Percentiles rank a stretch among this genome's conserved stretches.
Evolutionary conservation across 2,888 invertebrate species (phyloP).

Genomic region (Coecobrya sp.): DNA sequence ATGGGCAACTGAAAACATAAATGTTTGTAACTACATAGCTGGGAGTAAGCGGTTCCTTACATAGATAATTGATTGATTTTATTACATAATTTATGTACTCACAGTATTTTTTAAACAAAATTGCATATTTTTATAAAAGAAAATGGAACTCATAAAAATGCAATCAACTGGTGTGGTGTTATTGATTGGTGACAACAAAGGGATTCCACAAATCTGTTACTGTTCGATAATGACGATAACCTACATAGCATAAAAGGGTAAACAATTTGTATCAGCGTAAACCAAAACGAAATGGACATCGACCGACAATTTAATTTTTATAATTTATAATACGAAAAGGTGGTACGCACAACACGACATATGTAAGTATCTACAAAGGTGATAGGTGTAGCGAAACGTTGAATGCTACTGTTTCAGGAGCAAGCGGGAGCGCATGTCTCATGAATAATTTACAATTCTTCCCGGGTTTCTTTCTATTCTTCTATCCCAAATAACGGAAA

Average conservation of each 20-base stretch:
- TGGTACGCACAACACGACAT: too few species aligned
- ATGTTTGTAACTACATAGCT: too few species aligned
- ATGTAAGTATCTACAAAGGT: neutral
- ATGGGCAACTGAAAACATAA: too few species aligned
- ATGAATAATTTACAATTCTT: slow-evolving; percentile 72
- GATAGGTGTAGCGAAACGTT: neutral
- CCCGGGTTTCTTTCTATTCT: neutral
- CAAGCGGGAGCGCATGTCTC: neutral
- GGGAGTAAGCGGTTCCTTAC: too few species aligned
- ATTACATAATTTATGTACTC: too few species aligned
- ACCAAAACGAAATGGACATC: neutral
- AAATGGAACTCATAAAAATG: too few species aligned
- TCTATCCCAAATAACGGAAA: neutral
- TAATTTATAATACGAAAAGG: neutral
- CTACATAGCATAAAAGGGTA: neutral
- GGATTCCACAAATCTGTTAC: too few species aligned
- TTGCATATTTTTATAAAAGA: too few species aligned
- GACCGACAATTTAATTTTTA: neutral
- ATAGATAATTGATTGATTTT: too few species aligned
- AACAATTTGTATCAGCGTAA: neutral
- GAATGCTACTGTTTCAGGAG: neutral
- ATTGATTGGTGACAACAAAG: too few species aligned
- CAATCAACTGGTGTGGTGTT: too few species aligned
- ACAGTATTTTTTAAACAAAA: too few species aligned
- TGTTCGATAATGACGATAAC: neutral